Evolutionary conservation across 1,140 invertebrate genomes (phyloP).

Genomic region (Rhynchophorus ferrugineus): DNA sequence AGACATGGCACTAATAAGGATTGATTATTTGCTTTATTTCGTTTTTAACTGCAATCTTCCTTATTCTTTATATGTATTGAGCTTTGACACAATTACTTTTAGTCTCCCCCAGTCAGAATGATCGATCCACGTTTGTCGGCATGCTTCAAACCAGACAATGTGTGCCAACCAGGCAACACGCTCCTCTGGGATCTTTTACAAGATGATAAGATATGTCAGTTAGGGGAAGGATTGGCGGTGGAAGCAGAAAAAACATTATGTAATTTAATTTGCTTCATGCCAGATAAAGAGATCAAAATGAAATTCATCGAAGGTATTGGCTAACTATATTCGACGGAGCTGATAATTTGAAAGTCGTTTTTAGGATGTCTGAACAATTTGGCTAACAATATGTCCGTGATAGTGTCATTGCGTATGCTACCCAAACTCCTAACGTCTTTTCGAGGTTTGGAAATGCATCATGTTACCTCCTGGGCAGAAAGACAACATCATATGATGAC

Average conservation of each 20-base stretch:
- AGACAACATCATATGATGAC: conserved; percentile 84
- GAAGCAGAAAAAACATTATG: conserved; percentile 89
- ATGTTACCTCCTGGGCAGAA: conserved; percentile 83
- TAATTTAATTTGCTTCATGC: conserved; percentile 82
- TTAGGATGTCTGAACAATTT: conserved; percentile 89
- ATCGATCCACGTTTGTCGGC: conserved; percentile 37
- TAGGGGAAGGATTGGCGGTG: conserved; percentile 78
- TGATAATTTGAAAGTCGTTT: conserved; percentile 61
- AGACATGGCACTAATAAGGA: too few species aligned
- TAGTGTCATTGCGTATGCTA: conserved; percentile 77
- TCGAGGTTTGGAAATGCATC: conserved; percentile 71
- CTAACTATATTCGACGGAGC: neutral
- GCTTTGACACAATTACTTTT: too few species aligned
- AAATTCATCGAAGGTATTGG: conserved; percentile 82
- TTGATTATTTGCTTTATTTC: too few species aligned
- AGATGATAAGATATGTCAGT: conserved; percentile 76
- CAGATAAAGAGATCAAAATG: conserved; percentile 77
- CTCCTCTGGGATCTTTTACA: conserved; percentile 90
- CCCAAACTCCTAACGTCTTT: conserved; percentile 89
- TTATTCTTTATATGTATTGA: too few species aligned
- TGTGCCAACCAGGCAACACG: conserved; percentile 82
- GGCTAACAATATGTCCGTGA: conserved; percentile 79
- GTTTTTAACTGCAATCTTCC: too few species aligned
- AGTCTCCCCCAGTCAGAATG: conserved; percentile 31
- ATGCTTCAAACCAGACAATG: conserved; percentile 66